Percentiles rank a stretch among this genome's conserved stretches.
Evolutionary conservation across 2,888 invertebrate species (phyloP).

Genomic region (Orthosia incerta): DNA sequence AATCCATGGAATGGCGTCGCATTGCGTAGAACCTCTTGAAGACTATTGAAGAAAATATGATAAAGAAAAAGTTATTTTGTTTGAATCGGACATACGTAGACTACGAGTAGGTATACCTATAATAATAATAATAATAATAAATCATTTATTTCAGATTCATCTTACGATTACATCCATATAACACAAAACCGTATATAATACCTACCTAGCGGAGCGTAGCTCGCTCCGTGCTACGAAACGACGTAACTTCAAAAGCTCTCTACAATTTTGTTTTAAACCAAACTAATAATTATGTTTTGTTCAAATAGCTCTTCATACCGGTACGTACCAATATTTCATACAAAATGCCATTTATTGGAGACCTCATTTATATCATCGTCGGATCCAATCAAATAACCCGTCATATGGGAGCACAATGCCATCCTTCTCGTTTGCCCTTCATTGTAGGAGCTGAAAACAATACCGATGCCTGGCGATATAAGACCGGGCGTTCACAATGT

Average conservation of each 20-base stretch:
- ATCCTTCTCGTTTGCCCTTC: constrained; percentile 24
- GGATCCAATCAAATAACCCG: constrained; percentile 36
- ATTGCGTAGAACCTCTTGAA: too few relatives aligned
- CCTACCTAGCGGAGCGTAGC: constrained; percentile 33
- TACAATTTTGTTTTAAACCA: neutral
- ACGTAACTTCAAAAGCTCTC: neutral
- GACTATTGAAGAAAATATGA: too few relatives aligned
- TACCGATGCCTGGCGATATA: constrained; percentile 19
- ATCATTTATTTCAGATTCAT: too few relatives aligned
- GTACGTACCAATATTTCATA: neutral
- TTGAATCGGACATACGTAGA: too few relatives aligned
- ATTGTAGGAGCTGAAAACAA: constrained; percentile 51
- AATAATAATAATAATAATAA: too few relatives aligned
- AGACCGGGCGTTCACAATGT: constrained; percentile 19
- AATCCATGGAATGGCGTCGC: too few relatives aligned
- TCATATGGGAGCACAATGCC: constrained; percentile 34
- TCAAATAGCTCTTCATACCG: neutral
- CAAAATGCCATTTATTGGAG: constrained; percentile 13
- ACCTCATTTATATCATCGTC: constrained; percentile 33
- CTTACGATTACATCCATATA: too few relatives aligned
- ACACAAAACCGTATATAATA: too few relatives aligned
- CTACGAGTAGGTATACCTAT: neutral
- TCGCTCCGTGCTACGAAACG: constrained; percentile 10
- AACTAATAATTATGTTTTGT: neutral
- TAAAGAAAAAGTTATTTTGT: too few relatives aligned